Evolutionary conservation across 1,140 invertebrate species (phyloP), one percentile per base, ranked within the genome.

Genomic region (Antheraea mylitta): DNA sequence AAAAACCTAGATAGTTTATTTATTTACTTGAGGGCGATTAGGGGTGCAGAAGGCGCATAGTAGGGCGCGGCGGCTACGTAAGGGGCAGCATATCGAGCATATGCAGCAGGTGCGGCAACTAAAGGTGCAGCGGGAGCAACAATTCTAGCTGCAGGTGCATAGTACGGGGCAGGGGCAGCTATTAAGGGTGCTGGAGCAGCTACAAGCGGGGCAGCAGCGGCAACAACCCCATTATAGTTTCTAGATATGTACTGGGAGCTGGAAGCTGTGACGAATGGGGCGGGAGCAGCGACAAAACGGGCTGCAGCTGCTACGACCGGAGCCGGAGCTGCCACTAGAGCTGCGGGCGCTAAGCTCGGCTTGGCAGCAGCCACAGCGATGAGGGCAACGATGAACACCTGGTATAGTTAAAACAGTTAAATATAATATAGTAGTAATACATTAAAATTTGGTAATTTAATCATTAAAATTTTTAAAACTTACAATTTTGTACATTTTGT

Each of bases 181-280:
- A 83, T 73, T 3, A 78, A 22, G 7, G 77, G 78, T 10, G 88
- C 78, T 9, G 82, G 69, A 18, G 76, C 76, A 16, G 86, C 84
- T 9, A 87, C 83, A 7, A 90, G 22, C 0, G 91, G 82, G 6
- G 93, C 91, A 16, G 80, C 75, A 48, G 89, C 86, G 1, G 89
- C 70, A 0, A 90, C 84, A 9, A 93, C 66, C 8, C 93, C 94
- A 72, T 95, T 95, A 83, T 94, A 95, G 78, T 95, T 95, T 62
- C 94, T 93, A 7, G 94, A 87, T 61, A 95, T 78, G 37, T 94
- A 94, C 82, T 95, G 94, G 11, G 94, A 95, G 78, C 94, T 95
- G 68, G 93, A 92, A 5, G 94, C 94, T 0, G 94, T 94, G 4
- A 95, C 94, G 48, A 95, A 89, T 0, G 94, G 94, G 0, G 94